These are phyloP conservation scores for Bathynomus jamesi DNA, from an alignment of 1,140 invertebrate species.

Conservation along the genomic window DNA sequence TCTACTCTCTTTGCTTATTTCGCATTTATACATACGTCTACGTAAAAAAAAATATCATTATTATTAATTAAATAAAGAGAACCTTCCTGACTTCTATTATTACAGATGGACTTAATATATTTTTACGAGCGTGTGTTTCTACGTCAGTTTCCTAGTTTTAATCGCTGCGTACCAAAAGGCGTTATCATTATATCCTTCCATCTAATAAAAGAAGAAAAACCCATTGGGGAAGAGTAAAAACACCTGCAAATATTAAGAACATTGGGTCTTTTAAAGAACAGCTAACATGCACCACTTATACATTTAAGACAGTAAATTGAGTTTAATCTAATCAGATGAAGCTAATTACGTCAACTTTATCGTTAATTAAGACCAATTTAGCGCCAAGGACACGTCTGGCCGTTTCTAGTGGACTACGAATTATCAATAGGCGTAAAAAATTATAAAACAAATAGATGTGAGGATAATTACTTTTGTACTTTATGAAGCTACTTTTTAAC, in stretches of 20 bases:
- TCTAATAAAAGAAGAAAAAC: neutral
- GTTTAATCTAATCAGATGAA: neutral
- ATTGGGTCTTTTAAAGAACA: neutral
- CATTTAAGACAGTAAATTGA: neutral
- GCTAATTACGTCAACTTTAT: neutral
- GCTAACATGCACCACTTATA: neutral
- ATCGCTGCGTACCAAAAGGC: neutral
- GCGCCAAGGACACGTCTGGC: neutral
- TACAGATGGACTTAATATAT: neutral
- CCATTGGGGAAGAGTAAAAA: neutral
- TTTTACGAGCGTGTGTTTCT: neutral
- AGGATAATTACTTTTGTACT: no score
- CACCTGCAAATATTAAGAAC: neutral
- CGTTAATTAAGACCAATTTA: neutral
- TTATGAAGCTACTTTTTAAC: no score
- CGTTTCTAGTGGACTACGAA: neutral
- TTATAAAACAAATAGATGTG: no score
- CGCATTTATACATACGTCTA: no score
- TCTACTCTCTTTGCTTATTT: neutral
- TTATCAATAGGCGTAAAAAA: neutral
- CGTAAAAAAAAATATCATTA: no score
- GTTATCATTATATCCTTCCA: neutral
- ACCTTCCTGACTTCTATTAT: neutral
- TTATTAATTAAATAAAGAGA: slow-evolving; percentile 1
- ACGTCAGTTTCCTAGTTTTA: no score